These are phyloP conservation scores for Pandion haliaetus DNA, from an alignment of 2,113 vertebrate species.

Conservation along the genomic window DNA sequence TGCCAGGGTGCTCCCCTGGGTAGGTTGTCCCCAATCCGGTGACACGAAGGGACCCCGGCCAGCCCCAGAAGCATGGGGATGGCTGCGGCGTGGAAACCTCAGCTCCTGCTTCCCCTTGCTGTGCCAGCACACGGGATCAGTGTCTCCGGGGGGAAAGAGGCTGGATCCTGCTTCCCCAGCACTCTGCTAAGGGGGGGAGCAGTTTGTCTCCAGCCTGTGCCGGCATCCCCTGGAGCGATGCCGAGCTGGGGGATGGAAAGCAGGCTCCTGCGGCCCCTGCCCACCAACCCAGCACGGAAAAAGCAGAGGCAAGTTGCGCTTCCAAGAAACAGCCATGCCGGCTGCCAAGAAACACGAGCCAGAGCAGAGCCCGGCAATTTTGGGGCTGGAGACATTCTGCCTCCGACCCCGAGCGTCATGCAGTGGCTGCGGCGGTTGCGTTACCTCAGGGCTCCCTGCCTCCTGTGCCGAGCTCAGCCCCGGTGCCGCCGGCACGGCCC, in stretches of 20 bases:
- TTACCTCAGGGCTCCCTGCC: background rate
- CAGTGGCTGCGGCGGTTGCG: background rate
- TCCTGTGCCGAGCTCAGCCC: background rate
- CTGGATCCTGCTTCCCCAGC: background rate
- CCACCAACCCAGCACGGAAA: conserved; percentile 5
- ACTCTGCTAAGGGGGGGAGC: background rate
- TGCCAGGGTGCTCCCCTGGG: background rate
- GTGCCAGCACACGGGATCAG: background rate
- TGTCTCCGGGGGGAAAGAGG: background rate
- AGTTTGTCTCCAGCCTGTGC: background rate
- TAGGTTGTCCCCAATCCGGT: fast-evolving
- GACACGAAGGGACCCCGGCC: fast-evolving
- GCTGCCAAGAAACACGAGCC: conserved; percentile 43
- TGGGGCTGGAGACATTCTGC: background rate
- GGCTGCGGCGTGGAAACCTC: fast-evolving
- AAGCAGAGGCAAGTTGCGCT: background rate
- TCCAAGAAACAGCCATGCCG: conserved; percentile 5
- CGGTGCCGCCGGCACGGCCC: fast-evolving
- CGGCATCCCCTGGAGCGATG: background rate
- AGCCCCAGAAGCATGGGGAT: fast-evolving
- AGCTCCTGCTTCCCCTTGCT: background rate
- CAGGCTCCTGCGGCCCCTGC: background rate
- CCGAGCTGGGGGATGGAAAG: conserved; percentile 26
- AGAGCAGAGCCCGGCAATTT: conserved; percentile 17
- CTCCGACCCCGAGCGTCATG: background rate